phyloP scores from a whole-genome alignment of 2,797 vertebrate species.

The Pipistrellus pipistrellus region DNA sequence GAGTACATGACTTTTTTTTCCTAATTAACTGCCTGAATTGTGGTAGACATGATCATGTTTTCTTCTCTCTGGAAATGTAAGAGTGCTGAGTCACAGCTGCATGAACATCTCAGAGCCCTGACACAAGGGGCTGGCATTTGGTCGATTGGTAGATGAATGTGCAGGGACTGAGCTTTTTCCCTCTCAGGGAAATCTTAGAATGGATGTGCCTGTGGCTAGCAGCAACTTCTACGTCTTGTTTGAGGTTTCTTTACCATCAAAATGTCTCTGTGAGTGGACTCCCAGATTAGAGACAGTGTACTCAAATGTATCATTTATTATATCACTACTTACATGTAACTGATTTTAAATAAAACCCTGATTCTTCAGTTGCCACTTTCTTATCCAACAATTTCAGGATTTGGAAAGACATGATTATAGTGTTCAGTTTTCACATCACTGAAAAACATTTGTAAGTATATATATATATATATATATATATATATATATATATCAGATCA shows the following conservation, averaged over 20 bases:
- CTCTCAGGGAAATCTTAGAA: constrained; percentile 81
- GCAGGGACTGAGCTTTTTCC: constrained; percentile 78
- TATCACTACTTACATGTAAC: not conserved
- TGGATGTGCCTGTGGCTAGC: constrained; percentile 74
- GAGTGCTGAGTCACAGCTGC: constrained; percentile 74
- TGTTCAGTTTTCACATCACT: not conserved
- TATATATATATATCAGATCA: not conserved
- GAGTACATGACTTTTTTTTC: not conserved
- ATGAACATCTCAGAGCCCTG: constrained; percentile 74
- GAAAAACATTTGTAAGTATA: not conserved
- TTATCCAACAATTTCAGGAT: not conserved
- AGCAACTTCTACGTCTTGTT: constrained; percentile 51
- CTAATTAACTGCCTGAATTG: constrained; percentile 44
- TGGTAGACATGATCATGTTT: not conserved
- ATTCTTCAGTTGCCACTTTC: not conserved
- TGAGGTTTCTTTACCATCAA: constrained; percentile 70
- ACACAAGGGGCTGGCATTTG: constrained; percentile 77
- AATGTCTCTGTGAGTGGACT: constrained; percentile 69
- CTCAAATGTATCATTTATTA: constrained; percentile 70
- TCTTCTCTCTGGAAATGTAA: constrained; percentile 72
- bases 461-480: not conserved
- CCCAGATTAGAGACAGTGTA: constrained; percentile 67
- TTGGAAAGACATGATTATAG: not conserved
- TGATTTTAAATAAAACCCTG: not conserved
- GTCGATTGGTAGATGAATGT: constrained; percentile 77